Percentiles rank a stretch among this genome's conserved stretches.
These are phyloP conservation scores for Tapirus indicus DNA, from an alignment of 2,797 vertebrate species.

Conservation along the genomic window DNA sequence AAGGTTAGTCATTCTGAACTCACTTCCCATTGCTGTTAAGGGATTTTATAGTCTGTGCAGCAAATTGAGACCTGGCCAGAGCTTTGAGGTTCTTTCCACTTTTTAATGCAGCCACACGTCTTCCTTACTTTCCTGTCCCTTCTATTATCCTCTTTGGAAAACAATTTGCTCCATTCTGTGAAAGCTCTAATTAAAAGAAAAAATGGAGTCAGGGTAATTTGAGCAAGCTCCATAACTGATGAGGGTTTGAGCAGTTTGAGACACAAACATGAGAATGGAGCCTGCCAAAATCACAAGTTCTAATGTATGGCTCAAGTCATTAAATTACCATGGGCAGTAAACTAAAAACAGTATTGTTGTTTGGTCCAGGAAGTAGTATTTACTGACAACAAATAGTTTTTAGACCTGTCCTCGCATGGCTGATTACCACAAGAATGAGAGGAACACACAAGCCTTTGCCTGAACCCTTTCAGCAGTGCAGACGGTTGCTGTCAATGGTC, in stretches of 20 bases:
- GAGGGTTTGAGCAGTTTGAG: neutral
- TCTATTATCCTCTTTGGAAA: conserved; percentile 12
- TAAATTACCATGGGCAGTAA: neutral
- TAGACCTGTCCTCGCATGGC: neutral
- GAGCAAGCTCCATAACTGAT: conserved; percentile 69
- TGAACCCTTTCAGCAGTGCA: neutral
- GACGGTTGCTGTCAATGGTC: neutral
- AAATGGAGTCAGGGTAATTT: conserved; percentile 64
- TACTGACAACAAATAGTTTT: neutral
- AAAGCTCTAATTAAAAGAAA: conserved; percentile 81
- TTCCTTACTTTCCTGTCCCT: neutral
- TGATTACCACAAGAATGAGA: neutral
- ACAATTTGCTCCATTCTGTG: conserved; percentile 80
- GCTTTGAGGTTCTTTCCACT: neutral
- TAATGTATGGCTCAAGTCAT: neutral
- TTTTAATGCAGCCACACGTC: neutral
- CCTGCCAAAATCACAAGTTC: neutral
- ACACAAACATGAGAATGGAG: fast-evolving
- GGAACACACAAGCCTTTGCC: neutral
- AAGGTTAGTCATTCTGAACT: conserved; percentile 78
- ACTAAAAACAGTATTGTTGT: neutral
- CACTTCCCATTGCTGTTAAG: neutral
- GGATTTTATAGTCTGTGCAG: conserved; percentile 47
- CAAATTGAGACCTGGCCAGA: conserved; percentile 53
- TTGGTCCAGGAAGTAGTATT: neutral